A percentile compares a stretch with the other conserved stretches of the same genome.
Evolutionary conservation across 2,888 invertebrate species (phyloP).

Genomic region (Heliconius aoede): DNA sequence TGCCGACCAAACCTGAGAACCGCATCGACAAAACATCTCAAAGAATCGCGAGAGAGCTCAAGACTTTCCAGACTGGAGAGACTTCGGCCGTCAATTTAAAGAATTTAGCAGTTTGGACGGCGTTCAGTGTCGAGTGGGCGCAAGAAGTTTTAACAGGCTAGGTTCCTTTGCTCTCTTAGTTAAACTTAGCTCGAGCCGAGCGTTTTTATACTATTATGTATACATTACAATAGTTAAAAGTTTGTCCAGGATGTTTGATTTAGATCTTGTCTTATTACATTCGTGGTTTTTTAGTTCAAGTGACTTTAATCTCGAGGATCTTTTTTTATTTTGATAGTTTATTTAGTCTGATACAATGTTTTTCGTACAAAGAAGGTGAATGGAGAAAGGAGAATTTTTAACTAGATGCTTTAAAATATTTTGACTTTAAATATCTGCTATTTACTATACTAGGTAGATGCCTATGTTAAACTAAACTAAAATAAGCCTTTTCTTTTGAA

Average conservation of each 20-base stretch:
- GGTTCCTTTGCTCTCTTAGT: slow-evolving; percentile 33
- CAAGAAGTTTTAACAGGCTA: slow-evolving; percentile 35
- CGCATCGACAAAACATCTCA: slow-evolving; percentile 39
- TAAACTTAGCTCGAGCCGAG: slow-evolving; percentile 14
- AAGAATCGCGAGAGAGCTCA: slow-evolving; percentile 14
- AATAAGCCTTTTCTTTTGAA: too few species aligned
- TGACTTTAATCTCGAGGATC: not conserved
- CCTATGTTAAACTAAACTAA: too few species aligned
- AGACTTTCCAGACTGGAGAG: slow-evolving; percentile 23
- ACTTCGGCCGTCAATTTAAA: slow-evolving; percentile 36
- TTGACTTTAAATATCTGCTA: not conserved
- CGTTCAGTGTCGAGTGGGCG: slow-evolving; percentile 33
- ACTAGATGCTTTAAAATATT: not conserved
- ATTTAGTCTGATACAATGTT: not conserved
- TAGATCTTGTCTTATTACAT: slow-evolving; percentile 3
- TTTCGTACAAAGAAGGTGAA: not conserved
- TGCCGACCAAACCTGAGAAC: not conserved
- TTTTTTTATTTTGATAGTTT: not conserved
- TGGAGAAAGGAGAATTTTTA: not conserved
- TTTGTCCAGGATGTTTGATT: not conserved
- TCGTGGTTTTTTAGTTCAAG: not conserved
- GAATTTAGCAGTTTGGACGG: slow-evolving; percentile 35
- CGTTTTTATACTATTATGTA: slow-evolving; percentile 11
- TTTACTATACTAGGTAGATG: too few species aligned
- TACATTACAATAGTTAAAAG: slow-evolving; percentile 20